A percentile compares a stretch with the other conserved stretches of the same genome.
phyloP scores from a whole-genome alignment of 2,888 invertebrate species.

The Ditylenchus weischeri region DNA sequence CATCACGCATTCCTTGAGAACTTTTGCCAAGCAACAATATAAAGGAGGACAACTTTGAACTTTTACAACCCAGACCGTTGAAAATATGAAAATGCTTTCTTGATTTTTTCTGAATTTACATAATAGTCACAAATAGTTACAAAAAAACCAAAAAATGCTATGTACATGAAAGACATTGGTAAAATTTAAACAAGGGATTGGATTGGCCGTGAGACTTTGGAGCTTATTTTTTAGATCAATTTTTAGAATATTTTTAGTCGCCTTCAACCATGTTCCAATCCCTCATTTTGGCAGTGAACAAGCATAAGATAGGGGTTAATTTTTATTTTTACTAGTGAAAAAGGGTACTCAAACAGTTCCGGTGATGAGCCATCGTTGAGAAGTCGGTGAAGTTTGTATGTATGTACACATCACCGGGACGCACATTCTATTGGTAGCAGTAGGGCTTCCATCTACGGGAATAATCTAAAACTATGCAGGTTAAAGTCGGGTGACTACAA shows the following conservation, averaged over 20 bases:
- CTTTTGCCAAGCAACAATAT: background rate
- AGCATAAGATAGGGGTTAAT: background rate
- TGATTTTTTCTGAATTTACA: too few species aligned
- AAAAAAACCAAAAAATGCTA: background rate
- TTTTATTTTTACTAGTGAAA: background rate
- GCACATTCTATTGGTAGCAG: constrained; percentile 2
- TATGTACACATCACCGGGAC: constrained; percentile 11
- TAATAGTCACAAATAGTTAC: background rate
- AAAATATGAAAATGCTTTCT: background rate
- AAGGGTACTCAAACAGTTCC: background rate
- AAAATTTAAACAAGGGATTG: background rate
- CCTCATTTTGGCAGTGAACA: constrained; percentile 8
- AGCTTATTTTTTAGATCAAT: background rate
- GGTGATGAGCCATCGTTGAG: constrained; percentile 6
- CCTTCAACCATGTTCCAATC: background rate
- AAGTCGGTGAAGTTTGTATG: background rate
- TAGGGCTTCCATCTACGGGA: too few species aligned
- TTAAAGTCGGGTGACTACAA: too few species aligned
- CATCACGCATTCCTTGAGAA: too few species aligned
- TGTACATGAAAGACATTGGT: constrained; percentile 10
- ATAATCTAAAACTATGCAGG: too few species aligned
- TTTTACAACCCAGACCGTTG: background rate
- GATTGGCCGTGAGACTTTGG: background rate
- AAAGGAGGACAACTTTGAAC: constrained; percentile 5
- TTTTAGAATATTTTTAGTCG: background rate